Base-by-base conservation (phyloP, 1,140 invertebrate species). In the Leucophenga varia region DNA sequence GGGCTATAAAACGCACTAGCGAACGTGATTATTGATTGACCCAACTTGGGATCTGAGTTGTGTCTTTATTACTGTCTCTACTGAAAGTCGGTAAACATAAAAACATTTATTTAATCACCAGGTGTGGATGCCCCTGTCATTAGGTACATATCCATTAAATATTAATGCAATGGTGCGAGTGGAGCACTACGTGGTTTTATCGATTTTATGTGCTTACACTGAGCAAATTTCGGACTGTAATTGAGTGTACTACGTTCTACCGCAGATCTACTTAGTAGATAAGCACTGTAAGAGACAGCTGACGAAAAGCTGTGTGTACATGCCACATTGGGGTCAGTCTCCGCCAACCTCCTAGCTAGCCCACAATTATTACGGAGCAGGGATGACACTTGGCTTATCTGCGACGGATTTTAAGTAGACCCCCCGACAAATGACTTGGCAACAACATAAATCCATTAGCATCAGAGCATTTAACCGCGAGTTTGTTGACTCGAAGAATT, bases 361-460 rank as follows among this genome's bases (percentile, higher is more conserved):
- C n/a, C n/a, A n/a, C n/a, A n/a, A n/a, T n/a, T n/a, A n/a, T n/a
- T 19, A 3, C 32, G 21, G 18, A 38, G 43, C 46, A 47, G 42
- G 43, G 22, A 49, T 17, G 25, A 36, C 43, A 25, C 32, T 46
- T 30, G 38, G 37, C 42, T 45, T 50, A 41, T 45, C 41, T 35
- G 30, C 21, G 22, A 16, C 2, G 22, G 40, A 2, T 51, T 51
- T 34, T 32, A 52, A 43, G 52, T 43, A 36, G 39, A 51, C 41
- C 30, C 35, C 7, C 14, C 42, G 37, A 12, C 41, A 37, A 50
- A 51, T 43, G 39, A 43, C 49, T 32, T 39, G 28, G 41, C 48
- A 54, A 54, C 52, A 54, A 54, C 49, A 54, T 54, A 54, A 54
- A 52, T 52, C 52, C 52, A 54, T 54, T 54, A 54, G 43, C 38